Evolutionary conservation across 2,888 invertebrate species (phyloP), one percentile per base, ranked within the genome.

Genomic region (Lasioglossum pauxillum): DNA sequence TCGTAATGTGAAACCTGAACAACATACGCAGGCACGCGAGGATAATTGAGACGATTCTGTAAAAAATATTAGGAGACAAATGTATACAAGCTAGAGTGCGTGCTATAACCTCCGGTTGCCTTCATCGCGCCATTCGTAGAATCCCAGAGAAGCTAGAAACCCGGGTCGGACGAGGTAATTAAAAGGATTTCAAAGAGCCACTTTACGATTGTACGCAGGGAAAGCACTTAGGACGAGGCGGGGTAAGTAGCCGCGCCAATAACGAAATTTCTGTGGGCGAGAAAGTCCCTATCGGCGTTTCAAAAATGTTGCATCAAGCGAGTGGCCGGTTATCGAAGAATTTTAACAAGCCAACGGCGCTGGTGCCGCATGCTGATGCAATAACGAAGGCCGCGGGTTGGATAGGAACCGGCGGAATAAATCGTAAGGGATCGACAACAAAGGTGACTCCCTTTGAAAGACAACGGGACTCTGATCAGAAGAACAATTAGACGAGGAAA

Each of bases 401-500:
- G 8, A 64, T 19, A 31, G 23, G 46, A n/a, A 49, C 27, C 16
- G 64, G 14, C 0, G 49, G 74, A 72, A 69, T 46, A 75, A 49
- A 60, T 75, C 64, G 80, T 57, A 49, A 82, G 64, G 44, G 71
- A 67, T 64, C 31, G 41, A 35, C 77, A 64, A 74, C 53, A 31
- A 80, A 77, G 74, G 35, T 38, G 41, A 44, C n/a, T 23, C 27
- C 27, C 71, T 78, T 74, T 74, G 81, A 86, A 81, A 79, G 84
- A 82, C 78, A 79, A 88, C 72, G 73, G 46, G 5, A 71, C 71
- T 75, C 73, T 71, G 82, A 82, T 83, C 75, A 79, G 75, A 35
- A 64, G 82, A 85, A 87, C 87, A 89, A 89, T 89, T 89, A 89
- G 81, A 76, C 77, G 78, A 78, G 46, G 67, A 75, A 74, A 72